Evolutionary conservation across 2,888 invertebrate species (phyloP).

Genomic region (Xestia ashworthii): DNA sequence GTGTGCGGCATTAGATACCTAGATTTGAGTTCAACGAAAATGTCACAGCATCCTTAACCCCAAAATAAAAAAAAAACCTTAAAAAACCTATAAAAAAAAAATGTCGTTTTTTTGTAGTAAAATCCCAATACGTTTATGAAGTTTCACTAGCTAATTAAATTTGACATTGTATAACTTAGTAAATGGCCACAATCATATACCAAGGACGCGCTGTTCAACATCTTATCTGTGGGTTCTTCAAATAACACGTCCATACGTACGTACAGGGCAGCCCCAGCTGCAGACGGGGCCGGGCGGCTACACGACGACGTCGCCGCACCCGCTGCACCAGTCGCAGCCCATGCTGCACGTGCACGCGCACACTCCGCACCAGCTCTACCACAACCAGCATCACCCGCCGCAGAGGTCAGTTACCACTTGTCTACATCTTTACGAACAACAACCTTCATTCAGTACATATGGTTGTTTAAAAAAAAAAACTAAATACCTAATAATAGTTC

Average conservation of each 20-base stretch:
- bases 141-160: too few relatives aligned
- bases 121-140: neutral
- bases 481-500: too few relatives aligned
- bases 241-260: neutral
- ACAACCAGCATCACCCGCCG: conserved; percentile 76
- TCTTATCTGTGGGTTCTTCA: neutral
- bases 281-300: conserved; percentile 29
- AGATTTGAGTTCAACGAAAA: too few relatives aligned
- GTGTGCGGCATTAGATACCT: too few relatives aligned
- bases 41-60: too few relatives aligned
- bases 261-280: conserved; percentile 50
- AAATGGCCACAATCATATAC: too few relatives aligned
- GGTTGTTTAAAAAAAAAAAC: too few relatives aligned
- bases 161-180: too few relatives aligned
- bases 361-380: conserved; percentile 80
- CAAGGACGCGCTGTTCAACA: neutral
- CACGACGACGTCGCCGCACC: conserved; percentile 53
- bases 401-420: conserved; percentile 73
- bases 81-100: too few relatives aligned
- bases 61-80: too few relatives aligned
- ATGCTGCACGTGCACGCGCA: conserved; percentile 64
- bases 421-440: neutral
- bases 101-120: neutral
- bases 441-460: too few relatives aligned
- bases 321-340: conserved; percentile 55